Conservation (phyloP, 2,113 vertebrate genomes). For the Marmota flaviventris region DNA sequence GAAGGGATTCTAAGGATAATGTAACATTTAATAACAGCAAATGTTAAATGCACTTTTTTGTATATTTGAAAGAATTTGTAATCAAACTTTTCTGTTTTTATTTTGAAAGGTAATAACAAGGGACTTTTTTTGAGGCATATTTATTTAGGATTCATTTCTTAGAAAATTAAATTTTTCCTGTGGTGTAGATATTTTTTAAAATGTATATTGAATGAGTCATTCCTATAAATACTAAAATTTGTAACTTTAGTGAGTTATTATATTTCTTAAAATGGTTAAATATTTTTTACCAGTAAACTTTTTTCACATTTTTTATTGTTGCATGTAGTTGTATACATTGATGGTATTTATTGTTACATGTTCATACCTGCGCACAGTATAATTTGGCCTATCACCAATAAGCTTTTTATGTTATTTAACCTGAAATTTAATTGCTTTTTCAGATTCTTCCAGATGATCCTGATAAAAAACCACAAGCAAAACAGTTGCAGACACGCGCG, state of each 20-base stretch:
- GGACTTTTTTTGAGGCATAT: background rate
- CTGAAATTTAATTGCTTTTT: conserved; percentile 72
- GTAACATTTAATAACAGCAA: background rate
- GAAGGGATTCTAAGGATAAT: background rate
- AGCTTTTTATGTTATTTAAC: conserved; percentile 44
- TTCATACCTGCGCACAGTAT: no score
- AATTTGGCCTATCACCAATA: background rate
- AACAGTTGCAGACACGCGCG: conserved; percentile 98
- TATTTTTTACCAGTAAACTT: conserved; percentile 14
- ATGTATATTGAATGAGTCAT: background rate
- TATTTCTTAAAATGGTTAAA: background rate
- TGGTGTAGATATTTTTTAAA: background rate
- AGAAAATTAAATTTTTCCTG: conserved; percentile 8
- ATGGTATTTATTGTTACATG: no score
- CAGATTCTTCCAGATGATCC: conserved; percentile 99
- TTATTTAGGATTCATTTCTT: conserved; percentile 25
- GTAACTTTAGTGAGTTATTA: background rate
- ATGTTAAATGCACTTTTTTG: background rate
- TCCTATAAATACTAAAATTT: background rate
- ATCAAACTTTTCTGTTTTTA: background rate
- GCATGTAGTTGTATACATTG: no score
- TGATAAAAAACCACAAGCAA: conserved; percentile 99
- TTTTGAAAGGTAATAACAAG: conserved; percentile 1
- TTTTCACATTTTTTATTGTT: background rate
- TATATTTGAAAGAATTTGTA: conserved; percentile 41